phyloP scores from a whole-genome alignment of 1,140 invertebrate genomes.

The Aporrectodea caliginosa region DNA sequence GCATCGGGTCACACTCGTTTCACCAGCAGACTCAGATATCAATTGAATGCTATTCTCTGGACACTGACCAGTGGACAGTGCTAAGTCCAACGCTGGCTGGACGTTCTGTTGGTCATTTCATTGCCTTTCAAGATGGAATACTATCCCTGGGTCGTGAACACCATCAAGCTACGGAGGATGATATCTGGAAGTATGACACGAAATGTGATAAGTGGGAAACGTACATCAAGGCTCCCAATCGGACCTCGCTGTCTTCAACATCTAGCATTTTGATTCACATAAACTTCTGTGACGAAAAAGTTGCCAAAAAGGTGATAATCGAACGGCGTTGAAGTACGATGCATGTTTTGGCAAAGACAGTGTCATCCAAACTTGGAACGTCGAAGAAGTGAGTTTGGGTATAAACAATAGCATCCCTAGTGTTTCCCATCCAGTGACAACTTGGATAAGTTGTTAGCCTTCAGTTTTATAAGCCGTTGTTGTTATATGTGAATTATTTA shows the following conservation, averaged over 20 bases:
- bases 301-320: constrained; percentile 36
- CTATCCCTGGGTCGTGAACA: constrained; percentile 50
- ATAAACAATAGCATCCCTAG: too few species aligned
- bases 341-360: too few species aligned
- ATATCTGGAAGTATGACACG: constrained; percentile 50
- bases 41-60: constrained; percentile 48
- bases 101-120: constrained; percentile 51
- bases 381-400: too few species aligned
- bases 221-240: constrained; percentile 47
- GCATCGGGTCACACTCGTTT: constrained; percentile 46
- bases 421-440: too few species aligned
- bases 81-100: constrained; percentile 49
- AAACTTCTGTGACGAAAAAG: constrained; percentile 53
- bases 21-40: constrained; percentile 49
- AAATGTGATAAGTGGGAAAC: constrained; percentile 46
- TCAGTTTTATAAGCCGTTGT: too few species aligned
- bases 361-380: too few species aligned
- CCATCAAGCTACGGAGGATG: constrained; percentile 51
- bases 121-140: constrained; percentile 45
- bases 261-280: constrained; percentile 44
- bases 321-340: neutral
- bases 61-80: constrained; percentile 50
- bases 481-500: too few species aligned
- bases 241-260: constrained; percentile 47
- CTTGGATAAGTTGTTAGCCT: too few species aligned